Evolutionary conservation across 2,888 invertebrate species (phyloP).

Genomic region (Drosophila paucipuncta): DNA sequence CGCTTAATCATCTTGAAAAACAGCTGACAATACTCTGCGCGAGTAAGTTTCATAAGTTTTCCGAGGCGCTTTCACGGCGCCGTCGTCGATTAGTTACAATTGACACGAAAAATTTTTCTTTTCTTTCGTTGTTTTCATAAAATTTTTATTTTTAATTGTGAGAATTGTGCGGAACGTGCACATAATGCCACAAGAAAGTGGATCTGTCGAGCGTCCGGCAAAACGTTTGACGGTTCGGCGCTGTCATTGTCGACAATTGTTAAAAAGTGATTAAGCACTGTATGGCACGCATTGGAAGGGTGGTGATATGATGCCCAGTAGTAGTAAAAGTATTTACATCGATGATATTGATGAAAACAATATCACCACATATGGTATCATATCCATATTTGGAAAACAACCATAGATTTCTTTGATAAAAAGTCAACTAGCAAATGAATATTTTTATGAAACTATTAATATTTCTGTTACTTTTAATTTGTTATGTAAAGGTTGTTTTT

Average conservation of each 20-base stretch:
- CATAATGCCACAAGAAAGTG: constrained; percentile 62
- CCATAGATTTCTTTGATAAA: not conserved
- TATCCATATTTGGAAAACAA: not conserved
- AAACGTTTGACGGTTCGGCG: constrained; percentile 56
- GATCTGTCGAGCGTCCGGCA: constrained; percentile 60
- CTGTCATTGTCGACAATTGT: constrained; percentile 76
- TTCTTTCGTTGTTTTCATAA: constrained; percentile 61
- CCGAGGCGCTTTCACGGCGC: constrained; percentile 72
- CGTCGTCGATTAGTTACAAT: constrained; percentile 77
- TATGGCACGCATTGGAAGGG: not conserved
- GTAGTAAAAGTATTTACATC: constrained; percentile 32
- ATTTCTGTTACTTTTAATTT: too few relatives aligned
- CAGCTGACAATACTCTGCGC: constrained; percentile 67
- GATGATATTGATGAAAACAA: not conserved
- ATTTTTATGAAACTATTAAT: too few relatives aligned
- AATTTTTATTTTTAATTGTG: constrained; percentile 75
- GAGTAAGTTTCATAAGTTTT: constrained; percentile 66
- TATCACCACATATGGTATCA: not conserved
- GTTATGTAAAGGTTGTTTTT: not conserved
- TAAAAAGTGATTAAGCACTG: constrained; percentile 59
- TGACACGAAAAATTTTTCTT: constrained; percentile 71
- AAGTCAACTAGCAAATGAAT: not conserved
- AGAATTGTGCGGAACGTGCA: constrained; percentile 67
- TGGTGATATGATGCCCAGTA: constrained; percentile 1
- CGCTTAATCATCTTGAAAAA: constrained; percentile 75